Evolutionary conservation across 2,888 invertebrate genomes (phyloP).

Genomic region (Dyspetes luteomarginatus): DNA sequence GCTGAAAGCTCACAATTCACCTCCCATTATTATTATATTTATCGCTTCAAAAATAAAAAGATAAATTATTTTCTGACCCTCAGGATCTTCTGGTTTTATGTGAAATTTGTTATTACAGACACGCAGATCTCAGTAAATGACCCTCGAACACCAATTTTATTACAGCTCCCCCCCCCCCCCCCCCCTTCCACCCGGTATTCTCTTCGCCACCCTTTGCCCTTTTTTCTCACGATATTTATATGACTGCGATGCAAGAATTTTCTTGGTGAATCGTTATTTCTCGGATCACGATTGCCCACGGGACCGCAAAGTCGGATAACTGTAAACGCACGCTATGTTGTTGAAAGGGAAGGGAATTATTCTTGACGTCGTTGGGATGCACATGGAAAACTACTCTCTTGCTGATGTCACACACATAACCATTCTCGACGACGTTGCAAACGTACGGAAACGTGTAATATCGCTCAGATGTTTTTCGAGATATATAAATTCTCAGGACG

Average conservation of each 20-base stretch:
- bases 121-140: no score
- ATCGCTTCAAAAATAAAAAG: not conserved
- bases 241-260: no score
- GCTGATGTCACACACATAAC: conserved; percentile 13
- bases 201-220: no score
- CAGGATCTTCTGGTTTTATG: not conserved
- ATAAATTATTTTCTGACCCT: no score
- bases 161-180: no score
- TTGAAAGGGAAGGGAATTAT: not conserved
- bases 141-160: no score
- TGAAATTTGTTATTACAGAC: no score
- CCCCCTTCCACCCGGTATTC: no score
- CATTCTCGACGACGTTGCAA: no score
- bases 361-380: conserved; percentile 19
- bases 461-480: conserved; percentile 60
- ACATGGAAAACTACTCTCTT: no score
- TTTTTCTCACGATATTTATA: no score
- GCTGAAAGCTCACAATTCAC: not conserved
- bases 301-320: conserved; percentile 35
- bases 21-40: conserved; percentile 21
- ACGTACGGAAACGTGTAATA: conserved; percentile 47
- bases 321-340: not conserved
- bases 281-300: conserved; percentile 38
- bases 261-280: conserved; percentile 53
- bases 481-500: conserved; percentile 62